These are phyloP conservation scores for Zaprionus kolodkinae DNA, from an alignment of 1,140 invertebrate species.

Conservation along the genomic window DNA sequence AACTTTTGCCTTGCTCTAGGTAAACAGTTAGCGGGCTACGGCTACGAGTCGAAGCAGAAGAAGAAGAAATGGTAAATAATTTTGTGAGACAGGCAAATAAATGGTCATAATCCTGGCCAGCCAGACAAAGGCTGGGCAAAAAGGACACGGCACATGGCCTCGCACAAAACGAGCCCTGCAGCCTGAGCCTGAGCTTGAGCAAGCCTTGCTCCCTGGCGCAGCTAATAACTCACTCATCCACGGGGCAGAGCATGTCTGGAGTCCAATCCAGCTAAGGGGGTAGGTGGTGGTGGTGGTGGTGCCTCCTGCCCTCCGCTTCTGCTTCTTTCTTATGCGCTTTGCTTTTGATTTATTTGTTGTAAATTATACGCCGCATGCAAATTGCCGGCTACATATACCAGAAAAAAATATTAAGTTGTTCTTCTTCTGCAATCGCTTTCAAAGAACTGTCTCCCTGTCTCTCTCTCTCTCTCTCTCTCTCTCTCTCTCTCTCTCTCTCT, in stretches of 20 bases:
- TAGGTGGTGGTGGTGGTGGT: not conserved
- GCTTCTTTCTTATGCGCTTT: constrained; percentile 66
- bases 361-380: constrained; percentile 69
- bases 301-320: not conserved
- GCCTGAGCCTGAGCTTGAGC: not conserved
- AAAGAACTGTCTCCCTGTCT: constrained; percentile 33
- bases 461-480: constrained; percentile 22
- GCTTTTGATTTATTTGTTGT: constrained; percentile 76
- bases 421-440: constrained; percentile 52
- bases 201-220: constrained; percentile 8
- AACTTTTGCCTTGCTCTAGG: constrained; percentile 50
- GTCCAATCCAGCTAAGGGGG: constrained; percentile 15
- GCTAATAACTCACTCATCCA: constrained; percentile 49
- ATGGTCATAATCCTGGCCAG: constrained; percentile 74
- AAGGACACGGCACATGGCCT: constrained; percentile 21
- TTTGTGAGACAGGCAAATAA: constrained; percentile 68
- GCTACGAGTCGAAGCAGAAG: not conserved
- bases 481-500: not conserved
- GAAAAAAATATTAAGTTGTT: constrained; percentile 62
- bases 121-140: constrained; percentile 58
- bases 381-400: constrained; percentile 50
- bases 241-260: constrained; percentile 21
- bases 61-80: constrained; percentile 42
- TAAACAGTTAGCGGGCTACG: constrained; percentile 15
- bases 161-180: not conserved